A percentile compares a stretch with the other conserved stretches of the same genome.
Conservation (phyloP, 2,113 vertebrate genomes). For the Chaetops frenatus region DNA sequence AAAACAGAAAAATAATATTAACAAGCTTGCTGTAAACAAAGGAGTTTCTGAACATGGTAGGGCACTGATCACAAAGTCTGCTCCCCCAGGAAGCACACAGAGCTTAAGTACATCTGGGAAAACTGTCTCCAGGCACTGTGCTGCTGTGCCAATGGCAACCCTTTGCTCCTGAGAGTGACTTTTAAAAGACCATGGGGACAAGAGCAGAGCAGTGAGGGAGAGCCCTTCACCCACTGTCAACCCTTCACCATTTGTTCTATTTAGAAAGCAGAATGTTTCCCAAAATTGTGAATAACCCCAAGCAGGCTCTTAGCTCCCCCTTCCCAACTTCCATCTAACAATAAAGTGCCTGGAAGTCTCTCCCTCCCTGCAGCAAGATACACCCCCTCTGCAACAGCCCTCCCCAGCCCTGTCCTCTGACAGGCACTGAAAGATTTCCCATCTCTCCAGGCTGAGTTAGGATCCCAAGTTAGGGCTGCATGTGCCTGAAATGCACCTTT, state of each 20-base stretch:
- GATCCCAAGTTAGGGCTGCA: not conserved
- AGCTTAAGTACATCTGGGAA: not conserved
- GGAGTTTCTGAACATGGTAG: not conserved
- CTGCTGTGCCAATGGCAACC: not conserved
- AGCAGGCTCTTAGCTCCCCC: not conserved
- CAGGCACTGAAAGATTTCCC: not conserved
- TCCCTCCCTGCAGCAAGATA: not conserved
- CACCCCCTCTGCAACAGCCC: not conserved
- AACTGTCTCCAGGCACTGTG: not conserved
- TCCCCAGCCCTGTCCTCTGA: not conserved
- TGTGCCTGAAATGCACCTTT: not conserved
- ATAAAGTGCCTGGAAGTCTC: not conserved
- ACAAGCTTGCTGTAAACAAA: not conserved
- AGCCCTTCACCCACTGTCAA: not conserved
- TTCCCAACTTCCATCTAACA: not conserved
- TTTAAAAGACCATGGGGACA: not conserved
- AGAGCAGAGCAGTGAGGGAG: not conserved
- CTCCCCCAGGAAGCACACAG: not conserved
- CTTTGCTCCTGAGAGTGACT: not conserved
- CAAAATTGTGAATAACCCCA: not conserved
- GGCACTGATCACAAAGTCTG: not conserved
- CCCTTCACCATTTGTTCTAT: not conserved
- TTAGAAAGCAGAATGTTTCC: not conserved
- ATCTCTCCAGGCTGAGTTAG: not conserved
- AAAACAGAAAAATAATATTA: not conserved